phyloP scores from a whole-genome alignment of 1,140 invertebrate species.

The Eubasilissa regina region DNA sequence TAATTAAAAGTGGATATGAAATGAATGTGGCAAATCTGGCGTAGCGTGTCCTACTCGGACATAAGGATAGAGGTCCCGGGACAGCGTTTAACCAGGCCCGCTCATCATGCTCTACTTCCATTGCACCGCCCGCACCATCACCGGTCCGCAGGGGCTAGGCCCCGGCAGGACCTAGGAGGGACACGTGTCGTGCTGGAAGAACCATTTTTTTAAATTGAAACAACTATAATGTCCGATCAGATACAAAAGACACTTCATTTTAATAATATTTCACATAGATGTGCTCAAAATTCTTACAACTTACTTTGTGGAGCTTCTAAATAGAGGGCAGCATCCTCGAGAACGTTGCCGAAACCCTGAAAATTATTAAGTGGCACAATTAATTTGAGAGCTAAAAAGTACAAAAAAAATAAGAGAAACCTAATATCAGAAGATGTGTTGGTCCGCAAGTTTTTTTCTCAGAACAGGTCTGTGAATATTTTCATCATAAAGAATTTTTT shows the following conservation, averaged over 20 bases:
- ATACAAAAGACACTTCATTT: too few relatives aligned
- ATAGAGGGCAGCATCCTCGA: too few relatives aligned
- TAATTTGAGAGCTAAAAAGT: too few relatives aligned
- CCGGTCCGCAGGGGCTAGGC: conserved; percentile 58
- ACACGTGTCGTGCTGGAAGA: conserved; percentile 72
- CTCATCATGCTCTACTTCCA: conserved; percentile 68
- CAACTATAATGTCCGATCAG: too few relatives aligned
- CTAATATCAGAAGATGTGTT: background rate
- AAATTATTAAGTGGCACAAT: too few relatives aligned
- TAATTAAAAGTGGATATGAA: background rate
- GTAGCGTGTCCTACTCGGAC: conserved; percentile 74
- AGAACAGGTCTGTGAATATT: conserved; percentile 51
- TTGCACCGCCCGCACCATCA: conserved; percentile 71
- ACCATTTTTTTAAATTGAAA: too few relatives aligned
- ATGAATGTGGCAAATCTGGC: conserved; percentile 66
- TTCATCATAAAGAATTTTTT: conserved; percentile 42
- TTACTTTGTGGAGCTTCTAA: too few relatives aligned
- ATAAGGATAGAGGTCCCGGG: conserved; percentile 80
- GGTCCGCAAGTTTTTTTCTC: conserved; percentile 19
- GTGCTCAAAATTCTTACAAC: too few relatives aligned
- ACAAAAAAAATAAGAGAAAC: background rate
- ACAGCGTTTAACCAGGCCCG: conserved; percentile 72
- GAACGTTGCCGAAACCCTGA: too few relatives aligned
- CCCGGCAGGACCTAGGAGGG: conserved; percentile 66
- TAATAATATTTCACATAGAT: too few relatives aligned